These are phyloP conservation scores for Ditylenchus dipsaci DNA, from an alignment of 1,140 invertebrate species.

Conservation along the genomic window DNA sequence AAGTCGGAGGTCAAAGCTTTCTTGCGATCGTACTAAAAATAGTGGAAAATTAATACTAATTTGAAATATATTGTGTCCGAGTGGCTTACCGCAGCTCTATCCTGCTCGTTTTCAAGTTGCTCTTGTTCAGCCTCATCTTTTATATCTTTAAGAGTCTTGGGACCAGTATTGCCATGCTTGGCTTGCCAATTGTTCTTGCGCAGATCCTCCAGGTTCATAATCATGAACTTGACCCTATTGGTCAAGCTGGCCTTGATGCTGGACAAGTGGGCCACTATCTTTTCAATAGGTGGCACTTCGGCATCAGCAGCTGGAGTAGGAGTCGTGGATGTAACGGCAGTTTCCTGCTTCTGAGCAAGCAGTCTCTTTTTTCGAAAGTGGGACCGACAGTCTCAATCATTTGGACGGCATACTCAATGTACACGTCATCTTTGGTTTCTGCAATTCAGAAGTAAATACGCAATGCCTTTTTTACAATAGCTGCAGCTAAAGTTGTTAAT, in stretches of 20 bases:
- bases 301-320: not conserved
- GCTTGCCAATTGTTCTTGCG: slow-evolving; percentile 23
- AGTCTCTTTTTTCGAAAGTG: slow-evolving; percentile 22
- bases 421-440: slow-evolving; percentile 21
- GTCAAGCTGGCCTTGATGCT: slow-evolving; percentile 13
- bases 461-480: no score
- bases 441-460: not conserved
- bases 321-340: not conserved
- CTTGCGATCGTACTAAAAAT: no score
- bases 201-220: slow-evolving; percentile 29
- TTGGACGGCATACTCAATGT: slow-evolving; percentile 31
- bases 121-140: slow-evolving; percentile 18
- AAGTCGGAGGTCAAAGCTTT: no score
- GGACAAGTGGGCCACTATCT: slow-evolving; percentile 14
- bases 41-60: no score
- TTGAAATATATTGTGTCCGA: not conserved
- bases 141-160: slow-evolving; percentile 29
- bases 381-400: slow-evolving; percentile 26
- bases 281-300: slow-evolving; percentile 13
- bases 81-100: slow-evolving; percentile 18
- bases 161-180: slow-evolving; percentile 19
- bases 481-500: no score
- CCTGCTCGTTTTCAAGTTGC: slow-evolving; percentile 18
- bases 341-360: not conserved
- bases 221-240: slow-evolving; percentile 25